phyloP scores from a whole-genome alignment of 1,140 invertebrate species.

The Dryas iulia region DNA sequence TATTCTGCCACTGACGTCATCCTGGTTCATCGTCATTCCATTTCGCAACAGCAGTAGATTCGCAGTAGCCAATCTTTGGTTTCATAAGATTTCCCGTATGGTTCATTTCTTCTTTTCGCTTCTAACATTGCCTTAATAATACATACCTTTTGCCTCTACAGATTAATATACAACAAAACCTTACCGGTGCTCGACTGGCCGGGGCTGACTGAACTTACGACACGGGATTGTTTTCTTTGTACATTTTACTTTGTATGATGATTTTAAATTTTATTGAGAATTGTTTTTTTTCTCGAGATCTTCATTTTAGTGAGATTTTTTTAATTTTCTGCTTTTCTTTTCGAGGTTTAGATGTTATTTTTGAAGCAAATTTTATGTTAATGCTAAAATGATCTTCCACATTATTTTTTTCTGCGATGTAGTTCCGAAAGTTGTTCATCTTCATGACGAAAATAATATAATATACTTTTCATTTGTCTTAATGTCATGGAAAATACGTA shows the following conservation, averaged over 20 bases:
- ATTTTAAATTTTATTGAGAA: constrained; percentile 13
- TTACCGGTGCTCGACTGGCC: constrained; percentile 64
- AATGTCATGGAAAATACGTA: not conserved
- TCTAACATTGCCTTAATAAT: constrained; percentile 42
- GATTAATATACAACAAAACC: constrained; percentile 38
- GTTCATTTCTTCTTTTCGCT: not conserved
- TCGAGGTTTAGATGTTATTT: not conserved
- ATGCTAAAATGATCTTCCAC: not conserved
- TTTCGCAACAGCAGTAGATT: not conserved
- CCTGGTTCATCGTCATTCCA: not conserved
- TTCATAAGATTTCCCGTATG: not conserved
- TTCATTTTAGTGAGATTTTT: not conserved
- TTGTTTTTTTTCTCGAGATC: constrained; percentile 1
- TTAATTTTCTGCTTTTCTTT: not conserved
- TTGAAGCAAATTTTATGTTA: not conserved
- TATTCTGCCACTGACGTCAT: not conserved
- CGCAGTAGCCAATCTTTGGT: not conserved
- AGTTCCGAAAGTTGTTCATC: not conserved
- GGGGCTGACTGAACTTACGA: constrained; percentile 68
- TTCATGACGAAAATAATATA: not conserved
- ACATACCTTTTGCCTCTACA: constrained; percentile 54
- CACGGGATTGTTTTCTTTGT: constrained; percentile 27
- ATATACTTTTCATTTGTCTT: not conserved
- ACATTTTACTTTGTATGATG: not conserved
- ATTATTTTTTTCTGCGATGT: not conserved